Evolutionary conservation across 1,140 invertebrate genomes (phyloP).

Genomic region (Leptinotarsa texana): DNA sequence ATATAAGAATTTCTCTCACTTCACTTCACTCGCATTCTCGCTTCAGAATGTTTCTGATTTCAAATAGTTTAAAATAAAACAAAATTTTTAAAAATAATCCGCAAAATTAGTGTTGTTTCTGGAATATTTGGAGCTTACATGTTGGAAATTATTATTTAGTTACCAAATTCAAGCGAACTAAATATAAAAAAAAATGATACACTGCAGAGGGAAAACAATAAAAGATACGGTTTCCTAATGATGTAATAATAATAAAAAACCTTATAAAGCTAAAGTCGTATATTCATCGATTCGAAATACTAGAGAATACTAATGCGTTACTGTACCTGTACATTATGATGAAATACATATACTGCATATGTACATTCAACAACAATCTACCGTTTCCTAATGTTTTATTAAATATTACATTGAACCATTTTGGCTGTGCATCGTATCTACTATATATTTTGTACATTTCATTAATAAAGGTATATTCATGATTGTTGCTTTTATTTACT

Average conservation of each 20-base stretch:
- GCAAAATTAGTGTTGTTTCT: too few relatives aligned
- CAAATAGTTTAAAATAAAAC: too few relatives aligned
- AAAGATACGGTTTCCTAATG: too few relatives aligned
- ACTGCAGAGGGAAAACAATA: too few relatives aligned
- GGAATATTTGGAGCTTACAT: too few relatives aligned
- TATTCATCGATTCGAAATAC: constrained; percentile 47
- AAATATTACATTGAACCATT: constrained; percentile 28
- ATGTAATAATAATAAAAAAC: background rate
- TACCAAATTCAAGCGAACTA: too few relatives aligned
- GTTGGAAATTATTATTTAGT: too few relatives aligned
- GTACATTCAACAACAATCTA: constrained; percentile 45
- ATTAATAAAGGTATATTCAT: constrained; percentile 10
- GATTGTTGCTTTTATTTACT: constrained; percentile 12
- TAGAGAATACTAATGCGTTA: constrained; percentile 34
- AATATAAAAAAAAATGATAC: too few relatives aligned
- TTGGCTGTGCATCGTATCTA: constrained; percentile 20
- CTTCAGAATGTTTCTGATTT: too few relatives aligned
- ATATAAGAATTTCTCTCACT: too few relatives aligned
- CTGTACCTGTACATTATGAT: constrained; percentile 47
- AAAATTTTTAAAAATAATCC: too few relatives aligned
- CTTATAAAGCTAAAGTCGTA: constrained; percentile 43
- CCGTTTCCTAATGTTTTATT: constrained; percentile 38
- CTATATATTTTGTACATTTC: constrained; percentile 17
- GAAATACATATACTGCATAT: constrained; percentile 44
- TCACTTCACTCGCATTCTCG: too few relatives aligned